These are phyloP conservation scores for Phania funesta DNA, from an alignment of 2,888 invertebrate genomes.

Conservation along the genomic window DNA sequence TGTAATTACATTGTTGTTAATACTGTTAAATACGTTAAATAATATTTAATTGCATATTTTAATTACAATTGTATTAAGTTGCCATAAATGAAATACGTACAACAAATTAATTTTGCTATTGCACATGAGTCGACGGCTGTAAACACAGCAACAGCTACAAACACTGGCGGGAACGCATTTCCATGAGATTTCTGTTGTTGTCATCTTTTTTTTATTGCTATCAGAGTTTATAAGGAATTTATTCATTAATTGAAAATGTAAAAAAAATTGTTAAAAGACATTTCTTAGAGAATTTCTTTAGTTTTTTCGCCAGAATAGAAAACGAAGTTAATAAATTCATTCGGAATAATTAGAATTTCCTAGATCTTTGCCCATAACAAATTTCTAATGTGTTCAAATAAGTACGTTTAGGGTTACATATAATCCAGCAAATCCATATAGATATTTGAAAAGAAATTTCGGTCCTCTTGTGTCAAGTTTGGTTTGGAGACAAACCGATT, in stretches of 20 bases:
- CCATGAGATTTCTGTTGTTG: constrained; percentile 27
- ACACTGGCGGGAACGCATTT: constrained; percentile 39
- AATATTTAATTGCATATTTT: constrained; percentile 46
- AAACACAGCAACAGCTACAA: constrained; percentile 7
- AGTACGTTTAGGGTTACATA: no score
- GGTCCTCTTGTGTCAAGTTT: no score
- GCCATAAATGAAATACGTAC: constrained; percentile 54
- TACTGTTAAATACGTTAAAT: constrained; percentile 29
- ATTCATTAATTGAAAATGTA: not conserved
- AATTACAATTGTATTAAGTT: constrained; percentile 52
- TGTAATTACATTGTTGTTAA: constrained; percentile 24
- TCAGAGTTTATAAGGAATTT: not conserved
- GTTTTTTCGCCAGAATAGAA: no score
- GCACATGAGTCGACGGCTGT: constrained; percentile 21
- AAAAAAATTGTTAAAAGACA: not conserved
- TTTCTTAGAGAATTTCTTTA: no score
- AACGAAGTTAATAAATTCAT: no score
- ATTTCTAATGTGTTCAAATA: no score
- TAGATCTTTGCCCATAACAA: no score
- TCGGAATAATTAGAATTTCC: no score
- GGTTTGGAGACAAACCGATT: no score
- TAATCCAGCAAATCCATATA: no score
- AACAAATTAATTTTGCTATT: constrained; percentile 36
- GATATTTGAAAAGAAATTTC: no score
- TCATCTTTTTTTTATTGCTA: not conserved